Conservation (phyloP, 1,140 invertebrate genomes). For the Cotesia glomerata region DNA sequence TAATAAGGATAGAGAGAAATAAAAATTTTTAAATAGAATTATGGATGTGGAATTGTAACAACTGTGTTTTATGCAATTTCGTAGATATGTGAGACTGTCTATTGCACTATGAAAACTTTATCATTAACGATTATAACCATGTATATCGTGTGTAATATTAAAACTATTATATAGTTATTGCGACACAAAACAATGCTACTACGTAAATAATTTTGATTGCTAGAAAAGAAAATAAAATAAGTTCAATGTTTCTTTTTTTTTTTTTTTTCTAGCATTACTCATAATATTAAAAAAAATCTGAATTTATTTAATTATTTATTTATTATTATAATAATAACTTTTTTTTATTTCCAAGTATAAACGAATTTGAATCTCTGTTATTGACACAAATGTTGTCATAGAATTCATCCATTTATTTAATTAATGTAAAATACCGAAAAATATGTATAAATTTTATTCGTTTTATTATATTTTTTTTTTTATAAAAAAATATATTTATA, state of each 20-base stretch:
- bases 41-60: not conserved
- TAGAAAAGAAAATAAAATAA: constrained; percentile 37
- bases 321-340: constrained; percentile 41
- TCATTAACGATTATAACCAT: constrained; percentile 54
- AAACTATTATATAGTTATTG: constrained; percentile 52
- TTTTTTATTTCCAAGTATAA: constrained; percentile 41
- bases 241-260: constrained; percentile 42
- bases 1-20: not conserved
- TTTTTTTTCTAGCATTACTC: constrained; percentile 47
- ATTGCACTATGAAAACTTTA: constrained; percentile 54
- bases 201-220: constrained; percentile 36
- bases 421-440: constrained; percentile 54
- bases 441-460: constrained; percentile 19
- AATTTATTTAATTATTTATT: constrained; percentile 64
- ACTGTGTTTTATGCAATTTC: constrained; percentile 23
- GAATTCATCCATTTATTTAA: constrained; percentile 52
- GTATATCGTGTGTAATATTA: constrained; percentile 63
- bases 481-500: not conserved
- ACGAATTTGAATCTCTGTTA: constrained; percentile 55
- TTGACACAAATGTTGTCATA: constrained; percentile 41
- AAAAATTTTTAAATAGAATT: no score
- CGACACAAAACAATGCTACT: constrained; percentile 43
- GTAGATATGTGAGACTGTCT: constrained; percentile 47
- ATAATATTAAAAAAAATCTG: constrained; percentile 34
- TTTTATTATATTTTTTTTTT: constrained; percentile 26